Conservation (phyloP, 2,797 vertebrate species). For the Anguilla obscura region DNA sequence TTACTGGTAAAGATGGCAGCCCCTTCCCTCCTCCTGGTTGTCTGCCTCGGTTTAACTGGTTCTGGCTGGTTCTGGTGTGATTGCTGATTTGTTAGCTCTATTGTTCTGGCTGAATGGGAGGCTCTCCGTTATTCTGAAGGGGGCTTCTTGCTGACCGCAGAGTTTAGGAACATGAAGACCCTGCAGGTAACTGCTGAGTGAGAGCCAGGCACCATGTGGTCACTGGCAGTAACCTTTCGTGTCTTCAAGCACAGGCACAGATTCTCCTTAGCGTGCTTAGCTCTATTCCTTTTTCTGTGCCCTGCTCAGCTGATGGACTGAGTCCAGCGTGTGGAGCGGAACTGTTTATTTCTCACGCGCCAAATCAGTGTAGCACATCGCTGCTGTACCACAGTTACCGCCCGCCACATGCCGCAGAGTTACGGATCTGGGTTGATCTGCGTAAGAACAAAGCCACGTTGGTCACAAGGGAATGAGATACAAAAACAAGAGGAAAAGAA, state of each 20-base stretch:
- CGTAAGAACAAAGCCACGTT: neutral
- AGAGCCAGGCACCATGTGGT: neutral
- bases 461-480: neutral
- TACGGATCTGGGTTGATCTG: neutral
- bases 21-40: neutral
- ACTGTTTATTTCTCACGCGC: neutral
- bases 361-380: no score
- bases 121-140: neutral
- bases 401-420: no score
- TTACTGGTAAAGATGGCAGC: neutral
- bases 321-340: neutral
- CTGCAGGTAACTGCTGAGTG: neutral
- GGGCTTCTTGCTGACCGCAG: no score
- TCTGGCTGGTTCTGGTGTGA: neutral
- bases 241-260: neutral
- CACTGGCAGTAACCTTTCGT: neutral
- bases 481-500: neutral
- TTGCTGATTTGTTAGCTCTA: neutral
- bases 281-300: neutral
- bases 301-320: neutral
- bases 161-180: no score
- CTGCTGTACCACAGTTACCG: no score
- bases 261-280: neutral
- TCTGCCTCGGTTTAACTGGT: neutral
- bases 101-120: neutral